A percentile compares a stretch with the other conserved stretches of the same genome.
Evolutionary conservation across 2,113 vertebrate species (phyloP).

Genomic region (Centropristis striata): DNA sequence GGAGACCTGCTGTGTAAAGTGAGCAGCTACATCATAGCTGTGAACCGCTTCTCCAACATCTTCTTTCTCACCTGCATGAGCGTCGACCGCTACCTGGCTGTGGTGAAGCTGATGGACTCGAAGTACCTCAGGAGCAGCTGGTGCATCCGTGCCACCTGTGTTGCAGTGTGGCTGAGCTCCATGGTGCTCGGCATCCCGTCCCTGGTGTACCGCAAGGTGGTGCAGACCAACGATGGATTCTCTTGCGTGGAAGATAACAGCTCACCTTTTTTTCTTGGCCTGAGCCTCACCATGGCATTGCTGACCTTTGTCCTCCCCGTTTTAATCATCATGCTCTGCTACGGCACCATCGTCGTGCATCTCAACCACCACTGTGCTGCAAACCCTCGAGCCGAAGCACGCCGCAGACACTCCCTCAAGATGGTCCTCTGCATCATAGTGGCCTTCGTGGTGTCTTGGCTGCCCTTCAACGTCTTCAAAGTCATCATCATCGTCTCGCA

Average conservation of each 20-base stretch:
- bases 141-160: slow-evolving; percentile 77
- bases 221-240: rapidly evolving
- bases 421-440: slow-evolving; percentile 88
- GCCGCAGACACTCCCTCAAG: slow-evolving; percentile 85
- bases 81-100: slow-evolving; percentile 86
- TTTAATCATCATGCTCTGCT: slow-evolving; percentile 86
- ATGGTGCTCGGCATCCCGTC: slow-evolving; percentile 85
- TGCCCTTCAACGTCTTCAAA: slow-evolving; percentile 89
- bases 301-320: slow-evolving; percentile 88
- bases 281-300: slow-evolving; percentile 82
- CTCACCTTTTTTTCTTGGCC: slow-evolving; percentile 70
- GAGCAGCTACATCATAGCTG: slow-evolving; percentile 88
- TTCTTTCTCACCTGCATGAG: slow-evolving; percentile 88
- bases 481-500: slow-evolving; percentile 66
- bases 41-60: slow-evolving; percentile 91
- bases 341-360: slow-evolving; percentile 85
- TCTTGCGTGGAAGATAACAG: slow-evolving; percentile 80
- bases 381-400: slow-evolving; percentile 73
- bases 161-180: slow-evolving; percentile 83
- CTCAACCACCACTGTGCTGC: slow-evolving; percentile 79
- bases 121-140: slow-evolving; percentile 75
- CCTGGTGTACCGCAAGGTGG: slow-evolving; percentile 77
- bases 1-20: slow-evolving; percentile 86
- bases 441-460: slow-evolving; percentile 90
- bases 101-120: slow-evolving; percentile 85